These are phyloP conservation scores for Cinclus cinclus DNA, from an alignment of 2,113 vertebrate species.

Conservation along the genomic window DNA sequence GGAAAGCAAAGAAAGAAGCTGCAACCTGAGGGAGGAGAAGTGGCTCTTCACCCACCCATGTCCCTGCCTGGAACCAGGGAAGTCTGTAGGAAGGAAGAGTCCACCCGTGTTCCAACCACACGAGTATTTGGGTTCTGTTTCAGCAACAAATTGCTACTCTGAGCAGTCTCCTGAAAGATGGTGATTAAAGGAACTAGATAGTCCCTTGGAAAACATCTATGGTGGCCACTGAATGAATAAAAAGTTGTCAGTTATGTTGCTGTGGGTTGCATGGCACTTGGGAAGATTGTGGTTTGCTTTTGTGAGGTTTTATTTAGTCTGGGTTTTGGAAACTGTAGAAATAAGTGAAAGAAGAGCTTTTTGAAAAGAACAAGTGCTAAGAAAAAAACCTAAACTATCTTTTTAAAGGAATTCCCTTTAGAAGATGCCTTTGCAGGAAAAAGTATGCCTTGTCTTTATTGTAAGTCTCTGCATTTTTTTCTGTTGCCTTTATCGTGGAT, in stretches of 20 bases:
- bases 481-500: background rate
- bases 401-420: background rate
- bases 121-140: rapidly evolving
- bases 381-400: background rate
- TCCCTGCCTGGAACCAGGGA: background rate
- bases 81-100: background rate
- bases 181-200: background rate
- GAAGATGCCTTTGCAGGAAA: background rate
- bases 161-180: background rate
- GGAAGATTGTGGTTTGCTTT: background rate
- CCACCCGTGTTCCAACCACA: rapidly evolving
- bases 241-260: background rate
- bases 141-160: background rate
- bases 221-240: background rate
- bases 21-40: background rate
- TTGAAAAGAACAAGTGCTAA: background rate
- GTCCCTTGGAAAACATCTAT: background rate
- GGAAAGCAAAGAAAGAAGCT: background rate
- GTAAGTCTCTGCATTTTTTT: background rate
- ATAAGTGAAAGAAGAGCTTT: background rate
- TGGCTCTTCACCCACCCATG: background rate
- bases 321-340: background rate
- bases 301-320: background rate
- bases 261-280: background rate
- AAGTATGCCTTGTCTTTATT: background rate